Base-by-base conservation (phyloP, 2,113 vertebrate species). In the Halichoeres trimaculatus region DNA sequence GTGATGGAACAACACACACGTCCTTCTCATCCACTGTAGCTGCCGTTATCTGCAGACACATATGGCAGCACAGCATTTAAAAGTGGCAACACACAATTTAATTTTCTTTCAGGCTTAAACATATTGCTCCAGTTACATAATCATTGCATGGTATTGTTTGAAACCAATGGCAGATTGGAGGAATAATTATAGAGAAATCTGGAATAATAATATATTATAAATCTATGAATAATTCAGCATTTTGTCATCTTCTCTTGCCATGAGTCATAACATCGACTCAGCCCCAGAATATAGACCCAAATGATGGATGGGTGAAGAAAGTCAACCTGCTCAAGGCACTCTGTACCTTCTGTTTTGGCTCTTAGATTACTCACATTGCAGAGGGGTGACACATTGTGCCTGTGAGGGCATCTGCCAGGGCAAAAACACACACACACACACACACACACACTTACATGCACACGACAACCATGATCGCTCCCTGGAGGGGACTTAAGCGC, bases 11-110 rank as follows among this genome's bases (percentile, higher is more conserved):
- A 63, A 74, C 55, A 81, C 73, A 70, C 62, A 56, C 47, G 40
- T 9, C 62, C 23, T 65, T 55, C 61, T 75, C 56, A 54, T 72
- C 43, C 22, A 17, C 19, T 63, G 11, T 35, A 61, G 66, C 54
- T 41, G 59, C 72, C 60, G 73, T 83, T 83, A 88, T 88, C 81
- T 80, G 73, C 64, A 64, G 62, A 71, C 67, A 43, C 85, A 80
- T 54, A 88, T 57, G 48, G 52, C 8, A 8, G 47, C 30, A 60
- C 38, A 62, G 65, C 63, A 34, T 65, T 79, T 61, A 13, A 80
- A 79, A 70, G 53, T 66, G 50, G 35, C 59, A 45, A 47, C 76
- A 30, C 34, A 56, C 11, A 70, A 47, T 47, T 67, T 41, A 7
- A 51, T 76, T 84, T 60, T 60, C 56, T 68, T 47, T 59, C 43